Evolutionary conservation across 2,888 invertebrate species (phyloP), one percentile per base, ranked within the genome.

Genomic region (Pedicia rivosa): DNA sequence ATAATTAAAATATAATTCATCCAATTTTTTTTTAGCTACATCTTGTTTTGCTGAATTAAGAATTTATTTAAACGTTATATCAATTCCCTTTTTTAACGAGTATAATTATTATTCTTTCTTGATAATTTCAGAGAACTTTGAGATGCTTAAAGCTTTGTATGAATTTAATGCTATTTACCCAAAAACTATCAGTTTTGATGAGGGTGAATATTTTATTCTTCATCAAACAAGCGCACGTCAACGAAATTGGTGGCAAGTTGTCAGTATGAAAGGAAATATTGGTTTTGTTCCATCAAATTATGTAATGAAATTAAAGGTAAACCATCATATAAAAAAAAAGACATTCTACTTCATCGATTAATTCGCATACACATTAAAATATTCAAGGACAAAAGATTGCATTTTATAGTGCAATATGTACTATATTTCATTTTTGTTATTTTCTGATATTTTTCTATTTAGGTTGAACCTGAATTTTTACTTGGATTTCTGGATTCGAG

Each of bases 261-360:
- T 84, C 47, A 83, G 82, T 63, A 74, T 70, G 56, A 74, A 72
- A 54, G 86, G 83, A 48, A 78, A 81, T 57, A 71, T 83, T 46
- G 86, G 86, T 36, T 86, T 82, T 53, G 82, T 86, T 46, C 86
- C 86, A 41, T 84, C 83, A 35, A 86, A 86, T 68, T 86, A 86
- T 63, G 83, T 86, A 39, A 74, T 77, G 49, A 69, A 72, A 50
- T 70, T 81, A 49, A 78, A 80, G 67, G 84, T 83, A 55, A n/a
- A n/a, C n/a, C n/a, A n/a, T n/a, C n/a, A n/a, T n/a, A n/a, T n/a
- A n/a, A 20, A 20, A 20, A 20, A 20, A 20, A 24, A 5, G 8
- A n/a, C 4, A 24, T 10, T 7, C 29, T 30, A 27, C 14, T 40
- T 29, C 33, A 22, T n/a, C n/a, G n/a, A n/a, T 62, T 48, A n/a